Evolutionary conservation across 2,113 vertebrate genomes (phyloP).

Genomic region (Nyctibius bracteatus): DNA sequence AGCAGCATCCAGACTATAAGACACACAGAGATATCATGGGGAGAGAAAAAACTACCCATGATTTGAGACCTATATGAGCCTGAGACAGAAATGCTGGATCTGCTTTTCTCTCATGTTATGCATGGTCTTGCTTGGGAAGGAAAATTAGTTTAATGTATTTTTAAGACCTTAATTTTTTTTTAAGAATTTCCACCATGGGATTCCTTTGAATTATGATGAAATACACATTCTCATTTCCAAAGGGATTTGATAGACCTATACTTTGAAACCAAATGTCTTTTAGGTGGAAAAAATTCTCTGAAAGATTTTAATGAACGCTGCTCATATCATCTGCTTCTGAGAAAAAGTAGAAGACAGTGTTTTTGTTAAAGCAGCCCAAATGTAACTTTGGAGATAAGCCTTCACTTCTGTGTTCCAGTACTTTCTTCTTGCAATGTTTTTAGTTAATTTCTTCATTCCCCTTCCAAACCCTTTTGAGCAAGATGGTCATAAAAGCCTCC

Average conservation of each 20-base stretch:
- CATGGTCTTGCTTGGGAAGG: not conserved
- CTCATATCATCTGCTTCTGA: rapidly evolving
- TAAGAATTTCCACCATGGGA: not conserved
- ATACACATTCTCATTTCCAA: not conserved
- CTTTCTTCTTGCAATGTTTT: not conserved
- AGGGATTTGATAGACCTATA: not conserved
- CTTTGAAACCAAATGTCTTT: not conserved
- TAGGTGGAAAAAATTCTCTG: not conserved
- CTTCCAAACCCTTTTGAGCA: not conserved
- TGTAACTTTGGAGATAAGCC: not conserved
- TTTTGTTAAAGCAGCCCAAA: not conserved
- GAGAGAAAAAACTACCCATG: not conserved
- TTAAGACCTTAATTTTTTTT: not conserved
- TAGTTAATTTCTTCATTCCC: not conserved
- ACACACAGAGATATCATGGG: not conserved
- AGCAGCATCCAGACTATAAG: not conserved
- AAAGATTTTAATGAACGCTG: not conserved
- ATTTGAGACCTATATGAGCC: not conserved
- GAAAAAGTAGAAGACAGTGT: not conserved
- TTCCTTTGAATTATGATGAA: not conserved
- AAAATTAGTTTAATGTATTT: not conserved
- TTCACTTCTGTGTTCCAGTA: not conserved
- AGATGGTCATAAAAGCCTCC: not conserved
- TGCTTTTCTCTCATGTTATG: not conserved
- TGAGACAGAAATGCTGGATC: not conserved